Evolutionary conservation across 2,797 vertebrate genomes (phyloP).

Genomic region (Molossus molossus): DNA sequence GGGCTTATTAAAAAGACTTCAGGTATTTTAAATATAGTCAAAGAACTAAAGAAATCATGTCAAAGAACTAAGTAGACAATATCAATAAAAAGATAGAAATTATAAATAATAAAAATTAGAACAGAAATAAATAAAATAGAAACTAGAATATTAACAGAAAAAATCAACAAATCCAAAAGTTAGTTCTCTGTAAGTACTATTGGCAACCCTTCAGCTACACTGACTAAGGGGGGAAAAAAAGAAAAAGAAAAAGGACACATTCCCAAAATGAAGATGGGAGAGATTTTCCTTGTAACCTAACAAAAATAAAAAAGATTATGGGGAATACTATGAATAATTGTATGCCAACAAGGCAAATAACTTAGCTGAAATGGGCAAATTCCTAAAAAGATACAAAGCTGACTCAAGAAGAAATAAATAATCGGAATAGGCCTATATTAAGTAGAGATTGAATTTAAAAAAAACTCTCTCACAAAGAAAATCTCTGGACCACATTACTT

Average conservation of each 20-base stretch:
- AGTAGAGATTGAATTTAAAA: neutral
- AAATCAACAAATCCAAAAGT: neutral
- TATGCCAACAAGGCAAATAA: slow-evolving; percentile 75
- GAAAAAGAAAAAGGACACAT: neutral
- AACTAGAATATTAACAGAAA: neutral
- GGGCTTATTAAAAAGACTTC: neutral
- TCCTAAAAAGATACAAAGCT: neutral
- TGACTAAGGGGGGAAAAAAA: neutral
- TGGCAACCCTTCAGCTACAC: neutral
- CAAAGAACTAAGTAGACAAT: slow-evolving; percentile 22
- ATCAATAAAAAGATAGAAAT: neutral
- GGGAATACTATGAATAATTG: neutral
- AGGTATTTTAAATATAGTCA: slow-evolving; percentile 77
- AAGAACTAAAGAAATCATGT: neutral
- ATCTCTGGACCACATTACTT: neutral
- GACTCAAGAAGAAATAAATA: slow-evolving; percentile 56
- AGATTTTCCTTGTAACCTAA: neutral
- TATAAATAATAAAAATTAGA: neutral
- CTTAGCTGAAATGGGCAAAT: neutral
- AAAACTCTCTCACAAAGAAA: neutral
- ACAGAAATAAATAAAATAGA: slow-evolving; percentile 7
- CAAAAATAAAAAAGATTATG: neutral
- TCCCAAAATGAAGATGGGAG: neutral
- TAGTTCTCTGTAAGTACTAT: neutral
- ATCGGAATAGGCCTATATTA: neutral